A percentile compares a stretch with the other conserved stretches of the same genome.
Evolutionary conservation across 2,113 vertebrate genomes (phyloP).

Genomic region (Accipiter cooperii): DNA sequence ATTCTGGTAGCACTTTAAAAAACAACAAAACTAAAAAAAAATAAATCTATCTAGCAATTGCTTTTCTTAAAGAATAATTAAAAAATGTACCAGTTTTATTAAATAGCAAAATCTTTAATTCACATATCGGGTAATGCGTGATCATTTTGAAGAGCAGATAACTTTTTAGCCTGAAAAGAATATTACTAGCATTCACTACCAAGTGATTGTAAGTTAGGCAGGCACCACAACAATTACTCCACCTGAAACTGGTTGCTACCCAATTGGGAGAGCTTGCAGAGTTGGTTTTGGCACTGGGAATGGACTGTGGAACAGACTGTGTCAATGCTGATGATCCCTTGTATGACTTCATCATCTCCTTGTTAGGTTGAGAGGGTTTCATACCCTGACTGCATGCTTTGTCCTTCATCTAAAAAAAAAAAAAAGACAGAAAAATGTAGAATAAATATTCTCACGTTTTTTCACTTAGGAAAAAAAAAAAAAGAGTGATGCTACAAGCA

Average conservation of each 20-base stretch:
- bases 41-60: not conserved
- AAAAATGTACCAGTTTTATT: not conserved
- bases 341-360: slow-evolving; percentile 60
- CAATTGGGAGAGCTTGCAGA: slow-evolving; percentile 63
- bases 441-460: not conserved
- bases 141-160: not conserved
- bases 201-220: not conserved
- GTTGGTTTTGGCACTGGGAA: slow-evolving; percentile 63
- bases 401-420: slow-evolving; percentile 68
- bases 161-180: not conserved
- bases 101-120: not conserved
- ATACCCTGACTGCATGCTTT: slow-evolving; percentile 61
- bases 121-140: accelerated
- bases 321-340: slow-evolving; percentile 55
- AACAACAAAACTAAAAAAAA: no score
- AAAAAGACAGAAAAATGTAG: not conserved
- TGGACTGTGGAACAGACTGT: slow-evolving; percentile 75
- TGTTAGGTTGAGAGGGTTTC: slow-evolving; percentile 68
- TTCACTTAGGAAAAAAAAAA: not conserved
- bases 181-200: not conserved
- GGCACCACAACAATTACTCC: not conserved
- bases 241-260: slow-evolving; percentile 73
- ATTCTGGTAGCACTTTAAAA: not conserved
- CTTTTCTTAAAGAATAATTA: not conserved
- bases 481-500: not conserved